Percentiles rank a stretch among this genome's conserved stretches.
These are phyloP conservation scores for Haliclona indistincta DNA, from an alignment of 37 sponge, comb jelly and placozoan species.

Conservation along the genomic window DNA sequence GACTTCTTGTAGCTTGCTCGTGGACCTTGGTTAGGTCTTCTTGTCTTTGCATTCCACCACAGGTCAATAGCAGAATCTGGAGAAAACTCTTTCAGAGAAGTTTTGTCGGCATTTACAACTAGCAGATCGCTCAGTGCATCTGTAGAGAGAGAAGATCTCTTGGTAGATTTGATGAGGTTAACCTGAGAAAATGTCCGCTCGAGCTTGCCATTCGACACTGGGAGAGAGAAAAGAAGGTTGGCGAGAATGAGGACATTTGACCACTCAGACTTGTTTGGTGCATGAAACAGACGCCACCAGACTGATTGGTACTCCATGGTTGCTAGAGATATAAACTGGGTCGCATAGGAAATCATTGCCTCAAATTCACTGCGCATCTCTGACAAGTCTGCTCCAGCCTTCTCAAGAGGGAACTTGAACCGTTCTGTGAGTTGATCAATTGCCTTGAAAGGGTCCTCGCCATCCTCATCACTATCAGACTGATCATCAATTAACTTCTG, in stretches of 20 bases:
- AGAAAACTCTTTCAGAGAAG: slow-evolving; percentile 15
- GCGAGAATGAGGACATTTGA: slow-evolving; percentile 37
- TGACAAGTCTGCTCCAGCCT: slow-evolving; percentile 26
- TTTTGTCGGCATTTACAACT: slow-evolving; percentile 19
- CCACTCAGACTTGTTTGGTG: slow-evolving; percentile 45
- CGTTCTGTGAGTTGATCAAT: slow-evolving; percentile 15
- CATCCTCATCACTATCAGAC: too few species aligned
- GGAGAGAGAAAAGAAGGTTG: slow-evolving; percentile 54
- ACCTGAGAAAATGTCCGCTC: slow-evolving; percentile 45
- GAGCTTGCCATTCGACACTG: slow-evolving; percentile 58
- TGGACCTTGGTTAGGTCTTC: slow-evolving; percentile 24
- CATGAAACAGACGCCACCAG: slow-evolving; percentile 55
- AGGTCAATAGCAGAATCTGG: slow-evolving; percentile 35
- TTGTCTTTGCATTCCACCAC: slow-evolving; percentile 50
- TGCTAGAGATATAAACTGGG: too few species aligned
- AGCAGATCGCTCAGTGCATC: slow-evolving; percentile 31
- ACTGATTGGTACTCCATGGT: too few species aligned
- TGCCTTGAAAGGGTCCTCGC: slow-evolving; percentile 19
- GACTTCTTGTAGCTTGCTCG: slow-evolving; percentile 15
- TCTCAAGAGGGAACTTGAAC: slow-evolving; percentile 46
- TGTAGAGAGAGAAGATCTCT: slow-evolving; percentile 24
- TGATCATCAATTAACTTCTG: too few species aligned
- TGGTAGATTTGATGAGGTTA: slow-evolving; percentile 31
- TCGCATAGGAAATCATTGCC: slow-evolving; percentile 26
- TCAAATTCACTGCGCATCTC: slow-evolving; percentile 35